Evolutionary conservation across 2,797 vertebrate genomes (phyloP).

Genomic region (Bryconaethiops microstoma): DNA sequence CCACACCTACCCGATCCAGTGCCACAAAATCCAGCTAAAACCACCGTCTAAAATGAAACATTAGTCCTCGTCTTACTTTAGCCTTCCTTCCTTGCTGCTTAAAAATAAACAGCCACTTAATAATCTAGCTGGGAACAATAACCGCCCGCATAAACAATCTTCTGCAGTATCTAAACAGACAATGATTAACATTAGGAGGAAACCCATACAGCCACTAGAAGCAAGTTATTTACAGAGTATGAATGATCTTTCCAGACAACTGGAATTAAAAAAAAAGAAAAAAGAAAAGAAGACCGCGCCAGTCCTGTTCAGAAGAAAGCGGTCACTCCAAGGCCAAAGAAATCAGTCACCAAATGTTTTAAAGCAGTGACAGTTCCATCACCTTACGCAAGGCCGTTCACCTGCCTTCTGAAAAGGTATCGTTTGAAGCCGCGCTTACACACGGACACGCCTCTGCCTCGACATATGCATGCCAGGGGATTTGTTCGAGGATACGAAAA

Average conservation of each 20-base stretch:
- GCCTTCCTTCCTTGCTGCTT: slow-evolving; percentile 59
- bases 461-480: slow-evolving; percentile 75
- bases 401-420: slow-evolving; percentile 64
- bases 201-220: slow-evolving; percentile 7
- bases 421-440: slow-evolving; percentile 69
- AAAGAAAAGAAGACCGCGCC: background rate
- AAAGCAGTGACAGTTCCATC: background rate
- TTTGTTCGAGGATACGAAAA: slow-evolving; percentile 68
- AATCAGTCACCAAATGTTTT: slow-evolving; percentile 55
- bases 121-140: slow-evolving; percentile 58
- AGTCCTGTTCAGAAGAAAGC: background rate
- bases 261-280: background rate
- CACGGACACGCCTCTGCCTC: slow-evolving; percentile 39
- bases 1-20: slow-evolving; percentile 69
- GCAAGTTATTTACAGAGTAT: slow-evolving; percentile 9
- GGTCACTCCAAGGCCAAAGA: background rate
- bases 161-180: slow-evolving; percentile 50
- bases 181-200: slow-evolving; percentile 27
- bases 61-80: slow-evolving; percentile 65
- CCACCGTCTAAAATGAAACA: slow-evolving; percentile 72
- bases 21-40: slow-evolving; percentile 66
- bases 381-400: slow-evolving; percentile 50
- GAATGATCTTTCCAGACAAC: slow-evolving; percentile 13
- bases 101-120: slow-evolving; percentile 63
- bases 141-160: slow-evolving; percentile 36